Percentiles rank a stretch among this genome's conserved stretches.
Conservation (phyloP, 2,888 invertebrate species). For the Agonopterix heracliana region DNA sequence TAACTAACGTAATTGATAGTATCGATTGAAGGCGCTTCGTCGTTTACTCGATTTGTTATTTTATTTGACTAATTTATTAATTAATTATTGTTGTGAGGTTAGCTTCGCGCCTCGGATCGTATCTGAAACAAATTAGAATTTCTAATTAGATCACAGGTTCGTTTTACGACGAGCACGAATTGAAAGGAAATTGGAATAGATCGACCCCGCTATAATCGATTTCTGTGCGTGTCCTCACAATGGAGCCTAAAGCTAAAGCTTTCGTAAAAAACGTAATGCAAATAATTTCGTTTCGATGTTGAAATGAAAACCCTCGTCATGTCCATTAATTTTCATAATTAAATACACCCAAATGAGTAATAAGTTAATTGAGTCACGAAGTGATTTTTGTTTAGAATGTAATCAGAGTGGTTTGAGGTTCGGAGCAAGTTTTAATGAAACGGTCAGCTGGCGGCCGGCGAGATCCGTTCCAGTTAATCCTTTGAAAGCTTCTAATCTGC, state of each 20-base stretch:
- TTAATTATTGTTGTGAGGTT: constrained; percentile 31
- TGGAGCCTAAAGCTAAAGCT: background rate
- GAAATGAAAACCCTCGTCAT: constrained; percentile 17
- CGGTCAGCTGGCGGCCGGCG: constrained; percentile 31
- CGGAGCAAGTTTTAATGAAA: constrained; percentile 15
- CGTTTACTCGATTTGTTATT: constrained; percentile 43
- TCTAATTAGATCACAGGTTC: constrained; percentile 30
- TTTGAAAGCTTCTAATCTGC: constrained; percentile 55
- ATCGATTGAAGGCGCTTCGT: constrained; percentile 65
- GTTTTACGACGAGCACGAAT: constrained; percentile 25
- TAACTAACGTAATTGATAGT: constrained; percentile 44
- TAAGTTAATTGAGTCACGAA: constrained; percentile 34
- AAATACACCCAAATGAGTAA: constrained; percentile 5
- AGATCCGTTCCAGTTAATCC: constrained; percentile 51
- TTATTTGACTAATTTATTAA: constrained; percentile 26
- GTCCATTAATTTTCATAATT: background rate
- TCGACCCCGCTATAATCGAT: constrained; percentile 26
- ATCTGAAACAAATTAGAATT: constrained; percentile 63
- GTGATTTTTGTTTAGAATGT: constrained; percentile 44
- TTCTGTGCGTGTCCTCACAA: constrained; percentile 23
- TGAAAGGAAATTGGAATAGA: constrained; percentile 37
- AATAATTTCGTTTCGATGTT: background rate
- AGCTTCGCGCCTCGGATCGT: constrained; percentile 33
- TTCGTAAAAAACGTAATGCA: background rate
- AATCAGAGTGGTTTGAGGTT: constrained; percentile 29